A percentile compares a stretch with the other conserved stretches of the same genome.
These are phyloP conservation scores for Tenthredo scrophulariae DNA, from an alignment of 2,888 invertebrate species.

Conservation along the genomic window DNA sequence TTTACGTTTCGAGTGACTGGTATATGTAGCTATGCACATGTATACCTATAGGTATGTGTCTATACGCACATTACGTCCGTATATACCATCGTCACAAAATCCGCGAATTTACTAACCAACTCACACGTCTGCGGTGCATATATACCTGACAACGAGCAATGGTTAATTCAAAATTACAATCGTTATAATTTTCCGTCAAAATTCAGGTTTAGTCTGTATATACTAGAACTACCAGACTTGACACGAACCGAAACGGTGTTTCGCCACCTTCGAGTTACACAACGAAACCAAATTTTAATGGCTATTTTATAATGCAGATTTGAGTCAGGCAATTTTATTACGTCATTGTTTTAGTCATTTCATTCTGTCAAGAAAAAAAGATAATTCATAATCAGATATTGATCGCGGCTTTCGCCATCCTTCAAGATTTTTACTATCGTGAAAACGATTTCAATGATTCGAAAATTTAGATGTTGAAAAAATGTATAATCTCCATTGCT, in stretches of 20 bases:
- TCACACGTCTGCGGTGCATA: background rate
- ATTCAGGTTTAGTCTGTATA: background rate
- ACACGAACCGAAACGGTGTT: background rate
- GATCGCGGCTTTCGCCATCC: background rate
- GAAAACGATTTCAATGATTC: too few relatives aligned
- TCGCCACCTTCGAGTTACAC: background rate
- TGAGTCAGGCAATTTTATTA: background rate
- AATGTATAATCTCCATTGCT: too few relatives aligned
- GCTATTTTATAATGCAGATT: background rate
- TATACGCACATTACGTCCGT: background rate
- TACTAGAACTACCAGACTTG: background rate
- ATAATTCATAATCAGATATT: background rate
- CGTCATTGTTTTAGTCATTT: background rate
- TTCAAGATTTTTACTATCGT: too few relatives aligned
- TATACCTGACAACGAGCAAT: background rate
- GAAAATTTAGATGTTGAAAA: too few relatives aligned
- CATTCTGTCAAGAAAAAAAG: background rate
- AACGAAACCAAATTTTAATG: background rate
- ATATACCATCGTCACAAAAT: background rate
- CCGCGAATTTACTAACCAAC: background rate
- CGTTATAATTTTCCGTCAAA: background rate
- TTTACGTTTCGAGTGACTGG: constrained; percentile 23
- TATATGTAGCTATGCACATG: background rate
- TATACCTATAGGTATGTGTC: background rate
- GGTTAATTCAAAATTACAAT: constrained; percentile 8